Conservation (phyloP, 1,140 invertebrate species). For the Plodia interpunctella region DNA sequence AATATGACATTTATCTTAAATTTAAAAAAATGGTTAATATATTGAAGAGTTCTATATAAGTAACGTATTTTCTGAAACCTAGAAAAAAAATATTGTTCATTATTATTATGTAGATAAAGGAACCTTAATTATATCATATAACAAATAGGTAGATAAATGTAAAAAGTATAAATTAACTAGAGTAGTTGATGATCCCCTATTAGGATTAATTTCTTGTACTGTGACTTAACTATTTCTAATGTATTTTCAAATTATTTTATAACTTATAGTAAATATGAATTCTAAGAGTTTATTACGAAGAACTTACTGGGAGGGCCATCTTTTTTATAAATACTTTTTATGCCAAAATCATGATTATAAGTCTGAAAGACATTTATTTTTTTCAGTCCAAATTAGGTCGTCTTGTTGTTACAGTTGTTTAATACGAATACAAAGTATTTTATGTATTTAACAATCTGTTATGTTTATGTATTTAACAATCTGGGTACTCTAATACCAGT, state of each 20-base stretch:
- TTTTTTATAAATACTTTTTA: constrained; percentile 31
- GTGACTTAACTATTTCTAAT: constrained; percentile 42
- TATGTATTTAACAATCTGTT: constrained; percentile 9
- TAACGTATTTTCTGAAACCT: constrained; percentile 11
- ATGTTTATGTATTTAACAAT: constrained; percentile 7
- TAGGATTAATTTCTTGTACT: constrained; percentile 48
- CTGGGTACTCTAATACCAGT: constrained; percentile 18
- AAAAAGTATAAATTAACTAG: constrained; percentile 50
- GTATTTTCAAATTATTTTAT: constrained; percentile 46
- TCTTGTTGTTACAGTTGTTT: constrained; percentile 1
- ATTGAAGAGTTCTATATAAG: neutral
- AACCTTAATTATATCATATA: constrained; percentile 55
- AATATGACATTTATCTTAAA: neutral
- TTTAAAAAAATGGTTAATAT: neutral
- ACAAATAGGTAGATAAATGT: constrained; percentile 63
- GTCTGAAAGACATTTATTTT: constrained; percentile 1
- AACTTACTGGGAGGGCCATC: constrained; percentile 31
- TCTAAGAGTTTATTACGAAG: constrained; percentile 37
- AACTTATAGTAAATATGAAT: constrained; percentile 24
- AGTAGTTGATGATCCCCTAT: constrained; percentile 49
- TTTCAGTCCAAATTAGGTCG: neutral
- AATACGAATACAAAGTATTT: neutral
- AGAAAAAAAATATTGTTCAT: constrained; percentile 33
- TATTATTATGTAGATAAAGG: constrained; percentile 53
- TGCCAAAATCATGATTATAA: constrained; percentile 40